These are phyloP conservation scores for Agrotis clavis DNA, from an alignment of 2,888 invertebrate species.

Conservation along the genomic window DNA sequence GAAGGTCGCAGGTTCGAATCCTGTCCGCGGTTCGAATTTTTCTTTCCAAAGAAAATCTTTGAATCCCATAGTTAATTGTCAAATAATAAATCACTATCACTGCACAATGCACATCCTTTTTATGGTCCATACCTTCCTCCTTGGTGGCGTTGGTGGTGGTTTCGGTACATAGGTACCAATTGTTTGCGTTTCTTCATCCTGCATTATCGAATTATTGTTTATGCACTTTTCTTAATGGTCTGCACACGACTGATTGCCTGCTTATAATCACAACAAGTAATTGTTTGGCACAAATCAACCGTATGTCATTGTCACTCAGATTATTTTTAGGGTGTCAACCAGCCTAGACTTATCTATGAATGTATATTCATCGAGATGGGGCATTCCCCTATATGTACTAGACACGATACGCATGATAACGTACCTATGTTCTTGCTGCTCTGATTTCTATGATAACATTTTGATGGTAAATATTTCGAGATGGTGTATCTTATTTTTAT, in stretches of 20 bases:
- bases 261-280: constrained; percentile 48
- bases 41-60: too few species aligned
- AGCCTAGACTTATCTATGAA: constrained; percentile 19
- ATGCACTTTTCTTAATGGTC: constrained; percentile 37
- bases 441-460: background rate
- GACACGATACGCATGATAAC: background rate
- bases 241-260: constrained; percentile 53
- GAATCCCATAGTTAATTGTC: too few species aligned
- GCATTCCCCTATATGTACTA: constrained; percentile 52
- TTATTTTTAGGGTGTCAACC: constrained; percentile 56
- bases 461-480: background rate
- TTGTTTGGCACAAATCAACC: constrained; percentile 65
- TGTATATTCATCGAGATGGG: constrained; percentile 32
- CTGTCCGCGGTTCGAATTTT: too few species aligned
- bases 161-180: constrained; percentile 35
- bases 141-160: constrained; percentile 46
- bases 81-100: constrained; percentile 31
- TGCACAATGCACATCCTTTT: constrained; percentile 33
- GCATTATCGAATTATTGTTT: constrained; percentile 38
- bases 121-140: constrained; percentile 48
- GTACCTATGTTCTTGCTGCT: constrained; percentile 2
- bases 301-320: constrained; percentile 47
- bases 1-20: too few species aligned
- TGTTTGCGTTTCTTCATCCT: constrained; percentile 41
- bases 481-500: background rate